These are phyloP conservation scores for Myotis planiceps DNA, from an alignment of 2,797 vertebrate genomes.

Conservation along the genomic window DNA sequence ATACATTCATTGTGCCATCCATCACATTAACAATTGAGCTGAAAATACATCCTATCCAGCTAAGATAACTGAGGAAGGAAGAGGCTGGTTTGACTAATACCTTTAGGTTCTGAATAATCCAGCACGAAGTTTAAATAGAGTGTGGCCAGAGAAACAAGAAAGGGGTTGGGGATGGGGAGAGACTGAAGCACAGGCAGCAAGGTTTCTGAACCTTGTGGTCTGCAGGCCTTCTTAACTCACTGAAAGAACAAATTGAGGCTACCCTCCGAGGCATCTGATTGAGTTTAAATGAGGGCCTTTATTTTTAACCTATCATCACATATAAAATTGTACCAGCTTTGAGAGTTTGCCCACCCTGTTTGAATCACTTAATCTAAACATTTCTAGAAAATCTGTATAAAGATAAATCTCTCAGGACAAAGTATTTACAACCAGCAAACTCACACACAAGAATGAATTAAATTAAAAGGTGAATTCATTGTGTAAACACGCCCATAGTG, in stretches of 20 bases:
- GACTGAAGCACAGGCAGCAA: constrained; percentile 77
- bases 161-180: background rate
- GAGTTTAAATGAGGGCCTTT: constrained; percentile 68
- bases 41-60: constrained; percentile 83
- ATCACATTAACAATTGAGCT: constrained; percentile 86
- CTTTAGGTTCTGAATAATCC: constrained; percentile 61
- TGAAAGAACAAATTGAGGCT: constrained; percentile 73
- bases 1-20: constrained; percentile 90
- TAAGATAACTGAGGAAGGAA: constrained; percentile 74
- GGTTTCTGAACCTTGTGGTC: constrained; percentile 86
- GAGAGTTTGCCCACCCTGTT: constrained; percentile 84
- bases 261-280: constrained; percentile 83
- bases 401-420: constrained; percentile 89
- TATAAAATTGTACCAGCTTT: constrained; percentile 85
- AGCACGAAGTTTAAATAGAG: constrained; percentile 52
- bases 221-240: constrained; percentile 78
- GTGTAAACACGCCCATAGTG: constrained; percentile 91
- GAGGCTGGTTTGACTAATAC: constrained; percentile 70
- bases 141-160: constrained; percentile 33
- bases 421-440: constrained; percentile 89
- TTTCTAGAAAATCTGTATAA: constrained; percentile 90
- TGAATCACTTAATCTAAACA: constrained; percentile 83
- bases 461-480: constrained; percentile 87
- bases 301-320: constrained; percentile 68
- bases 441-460: constrained; percentile 86